Conservation (phyloP, 2,113 vertebrate genomes). For the Anarhynchus alexandrinus region DNA sequence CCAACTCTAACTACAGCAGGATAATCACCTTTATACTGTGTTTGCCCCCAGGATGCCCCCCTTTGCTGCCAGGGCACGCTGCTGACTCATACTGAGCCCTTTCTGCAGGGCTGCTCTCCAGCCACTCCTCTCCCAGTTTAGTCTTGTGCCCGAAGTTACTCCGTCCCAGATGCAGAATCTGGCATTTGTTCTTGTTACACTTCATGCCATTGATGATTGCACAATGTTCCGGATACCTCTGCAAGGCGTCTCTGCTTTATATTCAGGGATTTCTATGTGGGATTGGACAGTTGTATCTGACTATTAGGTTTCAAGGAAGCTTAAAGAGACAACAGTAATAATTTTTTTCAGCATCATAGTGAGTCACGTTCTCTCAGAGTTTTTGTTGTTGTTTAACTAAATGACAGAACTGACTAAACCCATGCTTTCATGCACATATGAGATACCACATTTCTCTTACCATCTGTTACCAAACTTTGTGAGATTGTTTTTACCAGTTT, state of each 20-base stretch:
- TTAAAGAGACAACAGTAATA: background rate
- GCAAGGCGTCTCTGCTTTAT: background rate
- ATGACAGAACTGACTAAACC: background rate
- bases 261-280: background rate
- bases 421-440: background rate
- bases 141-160: too few relatives aligned
- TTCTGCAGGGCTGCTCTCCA: too few relatives aligned
- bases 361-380: background rate
- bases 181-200: background rate
- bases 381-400: background rate
- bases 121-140: too few relatives aligned
- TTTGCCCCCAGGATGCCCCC: too few relatives aligned
- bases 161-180: background rate
- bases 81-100: too few relatives aligned
- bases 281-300: background rate
- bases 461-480: constrained; percentile 2
- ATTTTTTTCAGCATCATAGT: background rate
- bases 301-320: background rate
- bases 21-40: too few relatives aligned
- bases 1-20: too few relatives aligned
- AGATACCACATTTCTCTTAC: background rate
- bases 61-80: too few relatives aligned
- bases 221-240: background rate
- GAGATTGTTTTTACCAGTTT: constrained; percentile 1
- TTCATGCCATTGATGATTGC: background rate